These are phyloP conservation scores for Clarias batrachus DNA, from an alignment of 2,113 vertebrate species.

Conservation along the genomic window DNA sequence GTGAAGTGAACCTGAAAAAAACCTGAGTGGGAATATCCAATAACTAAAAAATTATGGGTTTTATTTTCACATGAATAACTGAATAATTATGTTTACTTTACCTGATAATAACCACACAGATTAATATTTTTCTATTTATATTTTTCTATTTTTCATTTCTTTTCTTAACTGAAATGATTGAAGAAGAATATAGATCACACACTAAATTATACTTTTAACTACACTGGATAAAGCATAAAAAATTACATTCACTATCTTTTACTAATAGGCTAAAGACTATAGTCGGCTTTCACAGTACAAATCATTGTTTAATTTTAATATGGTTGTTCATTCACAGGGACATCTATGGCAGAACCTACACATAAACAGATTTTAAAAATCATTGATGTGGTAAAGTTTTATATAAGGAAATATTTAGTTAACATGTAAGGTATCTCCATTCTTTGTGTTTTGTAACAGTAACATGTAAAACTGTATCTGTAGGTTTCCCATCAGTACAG, in stretches of 20 bases:
- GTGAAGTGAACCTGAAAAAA: constrained; percentile 34
- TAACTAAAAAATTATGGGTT: constrained; percentile 53
- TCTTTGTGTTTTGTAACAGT: neutral
- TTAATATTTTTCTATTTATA: neutral
- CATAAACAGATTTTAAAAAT: neutral
- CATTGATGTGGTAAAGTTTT: neutral
- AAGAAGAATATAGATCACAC: neutral
- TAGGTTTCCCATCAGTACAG: neutral
- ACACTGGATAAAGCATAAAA: neutral
- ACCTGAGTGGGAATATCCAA: constrained; percentile 47
- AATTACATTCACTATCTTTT: no score
- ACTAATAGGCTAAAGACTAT: neutral
- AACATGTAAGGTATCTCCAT: neutral
- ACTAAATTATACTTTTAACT: neutral
- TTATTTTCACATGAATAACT: constrained; percentile 21
- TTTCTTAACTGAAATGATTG: neutral
- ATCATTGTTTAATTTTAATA: neutral
- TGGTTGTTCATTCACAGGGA: neutral
- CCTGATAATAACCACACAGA: neutral
- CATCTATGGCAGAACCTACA: neutral
- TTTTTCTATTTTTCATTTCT: neutral
- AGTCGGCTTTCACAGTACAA: neutral
- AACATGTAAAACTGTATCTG: neutral
- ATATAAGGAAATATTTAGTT: neutral
- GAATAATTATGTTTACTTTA: constrained; percentile 17